Evolutionary conservation across 64 coral and sea anemone species (phyloP), one percentile per base, ranked within the genome.

Genomic region (Platygyra sinensis): DNA sequence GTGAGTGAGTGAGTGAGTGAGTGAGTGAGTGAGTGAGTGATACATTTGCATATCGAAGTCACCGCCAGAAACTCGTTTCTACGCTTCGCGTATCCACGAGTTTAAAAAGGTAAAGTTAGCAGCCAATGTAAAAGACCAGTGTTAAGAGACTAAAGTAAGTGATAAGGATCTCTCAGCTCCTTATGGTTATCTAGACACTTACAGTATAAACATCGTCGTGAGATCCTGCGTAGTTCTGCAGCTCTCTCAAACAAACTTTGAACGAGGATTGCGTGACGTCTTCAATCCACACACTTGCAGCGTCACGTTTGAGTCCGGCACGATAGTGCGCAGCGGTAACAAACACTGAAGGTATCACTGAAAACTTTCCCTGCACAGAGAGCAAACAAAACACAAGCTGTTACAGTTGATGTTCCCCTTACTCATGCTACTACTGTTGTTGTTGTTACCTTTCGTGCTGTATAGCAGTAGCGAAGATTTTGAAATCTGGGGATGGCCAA

Each of bases 161-260:
- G 24, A 17, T 22, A 65, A 0, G 0, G 24, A 65, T 22, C 0
- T 24, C 18, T 7, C 7, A 24, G 8, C 24, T 4, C 17, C 18
- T 24, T 65, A 22, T 24, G 18, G 62, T 24, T 7, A 20, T 7
- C 0, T 0, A 22, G 7, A 25, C 8, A 77, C 91, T 88, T 74
- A 95, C 93, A 50, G 91, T 76, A 31, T 91, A 59, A 32, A 91
- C 39, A 52, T 77, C 57, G 11, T 88, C 49, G 50, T 96, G 94
- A 24, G 39, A 52, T 31, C 94, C 94, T 69, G 92, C 74, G 87
- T 92, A 96, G 25, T 96, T 92, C 60, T 96, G 92, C 27, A 96
- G 42, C 32, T 96, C 94, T 60, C 94, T 77, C 28, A 96, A 85
- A 64, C 94, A 96, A 62, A 76, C 86, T 67, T 89, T 88, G 27